phyloP scores from a whole-genome alignment of 2,797 vertebrate species.

The Pseudochirops corinnae region DNA sequence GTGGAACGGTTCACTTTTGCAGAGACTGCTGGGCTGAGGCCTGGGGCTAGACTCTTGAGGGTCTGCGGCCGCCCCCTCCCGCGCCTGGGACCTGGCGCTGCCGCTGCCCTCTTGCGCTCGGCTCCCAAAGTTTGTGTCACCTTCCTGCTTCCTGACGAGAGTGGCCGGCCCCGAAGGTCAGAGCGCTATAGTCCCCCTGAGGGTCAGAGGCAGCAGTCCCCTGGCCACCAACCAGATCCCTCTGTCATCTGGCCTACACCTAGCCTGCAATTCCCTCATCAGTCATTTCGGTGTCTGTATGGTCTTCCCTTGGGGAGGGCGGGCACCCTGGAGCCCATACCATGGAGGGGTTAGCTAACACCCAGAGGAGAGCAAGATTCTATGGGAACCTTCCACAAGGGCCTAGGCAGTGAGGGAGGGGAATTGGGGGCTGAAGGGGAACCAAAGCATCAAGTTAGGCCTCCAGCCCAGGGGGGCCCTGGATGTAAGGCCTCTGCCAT shows the following conservation, averaged over 20 bases:
- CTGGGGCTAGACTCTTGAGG: conserved; percentile 91
- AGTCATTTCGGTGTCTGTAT: too few relatives aligned
- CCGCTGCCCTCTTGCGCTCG: conserved; percentile 87
- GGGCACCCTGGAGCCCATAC: background rate
- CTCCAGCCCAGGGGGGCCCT: background rate
- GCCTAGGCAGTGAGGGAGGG: background rate
- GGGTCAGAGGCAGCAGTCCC: too few relatives aligned
- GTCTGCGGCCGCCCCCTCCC: conserved; percentile 91
- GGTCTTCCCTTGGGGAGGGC: background rate
- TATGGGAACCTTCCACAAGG: background rate
- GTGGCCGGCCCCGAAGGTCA: conserved; percentile 94
- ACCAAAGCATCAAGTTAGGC: too few relatives aligned
- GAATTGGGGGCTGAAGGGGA: background rate
- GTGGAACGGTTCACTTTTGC: conserved; percentile 94
- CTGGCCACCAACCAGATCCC: too few relatives aligned
- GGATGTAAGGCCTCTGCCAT: background rate
- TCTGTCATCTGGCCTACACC: too few relatives aligned
- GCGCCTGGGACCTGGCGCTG: conserved; percentile 87
- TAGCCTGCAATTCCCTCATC: background rate
- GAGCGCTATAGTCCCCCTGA: background rate
- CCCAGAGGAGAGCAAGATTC: background rate
- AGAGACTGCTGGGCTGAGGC: conserved; percentile 91
- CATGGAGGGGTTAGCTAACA: too few relatives aligned
- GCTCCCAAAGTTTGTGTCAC: conserved; percentile 95
- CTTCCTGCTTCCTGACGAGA: conserved; percentile 92